A percentile compares a stretch with the other conserved stretches of the same genome.
These are phyloP conservation scores for Lysandra coridon DNA, from an alignment of 2,888 invertebrate species.

Conservation along the genomic window DNA sequence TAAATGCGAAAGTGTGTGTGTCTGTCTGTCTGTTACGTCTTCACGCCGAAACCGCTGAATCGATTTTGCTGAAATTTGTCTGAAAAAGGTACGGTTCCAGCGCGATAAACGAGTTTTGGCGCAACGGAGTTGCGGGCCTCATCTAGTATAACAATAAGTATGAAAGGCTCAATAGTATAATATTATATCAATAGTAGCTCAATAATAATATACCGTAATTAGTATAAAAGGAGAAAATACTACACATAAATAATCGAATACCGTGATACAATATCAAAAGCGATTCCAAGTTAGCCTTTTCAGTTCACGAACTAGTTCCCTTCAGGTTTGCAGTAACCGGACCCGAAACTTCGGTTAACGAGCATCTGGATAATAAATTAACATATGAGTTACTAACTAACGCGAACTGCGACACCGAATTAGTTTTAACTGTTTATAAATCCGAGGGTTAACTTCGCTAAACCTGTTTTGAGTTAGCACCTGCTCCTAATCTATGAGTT, in stretches of 20 bases:
- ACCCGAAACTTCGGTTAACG: conserved; percentile 34
- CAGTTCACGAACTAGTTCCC: conserved; percentile 4
- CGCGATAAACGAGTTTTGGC: too few relatives aligned
- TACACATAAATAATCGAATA: neutral
- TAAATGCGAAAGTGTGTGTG: too few relatives aligned
- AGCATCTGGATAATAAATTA: conserved; percentile 38
- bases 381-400: conserved; percentile 44
- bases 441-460: conserved; percentile 9
- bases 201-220: too few relatives aligned
- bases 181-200: too few relatives aligned
- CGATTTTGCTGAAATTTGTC: too few relatives aligned
- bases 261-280: neutral
- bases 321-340: neutral
- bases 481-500: neutral
- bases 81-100: too few relatives aligned
- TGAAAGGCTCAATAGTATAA: too few relatives aligned
- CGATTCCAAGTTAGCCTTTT: conserved; percentile 3
- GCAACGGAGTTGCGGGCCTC: too few relatives aligned
- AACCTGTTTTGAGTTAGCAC: conserved; percentile 16
- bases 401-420: conserved; percentile 27
- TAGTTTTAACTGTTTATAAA: conserved; percentile 15
- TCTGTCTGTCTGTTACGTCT: too few relatives aligned
- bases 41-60: too few relatives aligned
- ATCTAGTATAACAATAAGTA: too few relatives aligned
- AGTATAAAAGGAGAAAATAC: too few relatives aligned